Evolutionary conservation across 35 echinoderm and acorn worm genomes (phyloP).

Genomic region (Diadema setosum): DNA sequence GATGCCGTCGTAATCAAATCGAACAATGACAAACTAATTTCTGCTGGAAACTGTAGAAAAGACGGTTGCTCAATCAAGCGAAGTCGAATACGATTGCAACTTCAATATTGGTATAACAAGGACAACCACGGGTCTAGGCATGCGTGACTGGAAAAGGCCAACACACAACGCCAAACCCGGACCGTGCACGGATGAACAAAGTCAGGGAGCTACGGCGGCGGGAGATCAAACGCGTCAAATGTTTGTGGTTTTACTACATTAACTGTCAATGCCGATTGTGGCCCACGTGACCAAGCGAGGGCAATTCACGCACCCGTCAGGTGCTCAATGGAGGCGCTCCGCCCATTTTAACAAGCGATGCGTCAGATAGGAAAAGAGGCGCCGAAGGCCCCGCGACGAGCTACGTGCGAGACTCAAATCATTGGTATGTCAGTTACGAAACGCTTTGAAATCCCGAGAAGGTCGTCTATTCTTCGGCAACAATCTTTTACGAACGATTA

Average conservation of each 20-base stretch:
- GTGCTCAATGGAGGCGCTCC: not conserved
- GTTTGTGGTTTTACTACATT: not conserved
- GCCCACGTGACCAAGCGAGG: not conserved
- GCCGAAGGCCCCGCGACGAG: not conserved
- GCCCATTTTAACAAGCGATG: not conserved
- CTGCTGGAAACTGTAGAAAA: no score
- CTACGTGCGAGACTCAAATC: not conserved
- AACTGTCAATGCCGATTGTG: not conserved
- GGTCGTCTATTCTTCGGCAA: not conserved
- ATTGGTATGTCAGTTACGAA: not conserved
- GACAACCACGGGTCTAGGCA: not conserved
- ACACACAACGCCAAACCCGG: not conserved
- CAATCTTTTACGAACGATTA: not conserved
- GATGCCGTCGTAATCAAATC: no score
- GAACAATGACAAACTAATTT: no score
- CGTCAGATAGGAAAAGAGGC: not conserved
- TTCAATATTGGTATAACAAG: no score
- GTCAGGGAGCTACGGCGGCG: not conserved
- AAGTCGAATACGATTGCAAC: no score
- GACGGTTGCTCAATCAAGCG: no score
- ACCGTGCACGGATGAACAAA: not conserved
- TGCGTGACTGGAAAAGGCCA: not conserved
- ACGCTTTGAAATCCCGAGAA: not conserved
- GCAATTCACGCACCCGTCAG: no score
- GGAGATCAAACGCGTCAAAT: not conserved